Conservation (phyloP, 2,797 vertebrate genomes). For the Eulemur rubriventer region DNA sequence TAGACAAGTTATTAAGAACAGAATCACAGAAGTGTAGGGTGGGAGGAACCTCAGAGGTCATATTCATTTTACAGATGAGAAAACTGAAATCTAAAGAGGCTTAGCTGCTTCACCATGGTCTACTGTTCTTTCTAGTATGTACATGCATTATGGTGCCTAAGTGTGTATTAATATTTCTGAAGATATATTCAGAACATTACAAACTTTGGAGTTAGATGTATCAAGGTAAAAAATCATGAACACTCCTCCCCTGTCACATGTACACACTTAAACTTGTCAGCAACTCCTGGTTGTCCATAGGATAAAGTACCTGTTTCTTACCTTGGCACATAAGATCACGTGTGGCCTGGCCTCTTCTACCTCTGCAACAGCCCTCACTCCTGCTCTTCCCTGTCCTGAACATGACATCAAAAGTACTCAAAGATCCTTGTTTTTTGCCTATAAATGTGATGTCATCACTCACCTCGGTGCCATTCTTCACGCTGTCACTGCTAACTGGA, state of each 20-base stretch:
- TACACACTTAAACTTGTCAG: neutral
- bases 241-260: neutral
- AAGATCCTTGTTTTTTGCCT: neutral
- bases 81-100: neutral
- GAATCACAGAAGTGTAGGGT: neutral
- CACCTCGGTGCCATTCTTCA: neutral
- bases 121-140: neutral
- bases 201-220: neutral
- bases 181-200: neutral
- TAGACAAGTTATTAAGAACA: constrained; percentile 32
- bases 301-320: neutral
- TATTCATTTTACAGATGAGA: constrained; percentile 6
- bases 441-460: neutral
- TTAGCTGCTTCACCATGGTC: neutral
- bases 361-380: neutral
- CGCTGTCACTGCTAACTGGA: neutral
- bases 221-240: neutral
- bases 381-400: neutral
- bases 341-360: neutral
- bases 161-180: neutral
- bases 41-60: neutral
- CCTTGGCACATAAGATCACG: neutral
- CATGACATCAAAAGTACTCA: neutral
- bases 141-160: neutral
- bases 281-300: neutral